Conservation (phyloP, 2,888 invertebrate species). For the Seladonia tumulorum region DNA sequence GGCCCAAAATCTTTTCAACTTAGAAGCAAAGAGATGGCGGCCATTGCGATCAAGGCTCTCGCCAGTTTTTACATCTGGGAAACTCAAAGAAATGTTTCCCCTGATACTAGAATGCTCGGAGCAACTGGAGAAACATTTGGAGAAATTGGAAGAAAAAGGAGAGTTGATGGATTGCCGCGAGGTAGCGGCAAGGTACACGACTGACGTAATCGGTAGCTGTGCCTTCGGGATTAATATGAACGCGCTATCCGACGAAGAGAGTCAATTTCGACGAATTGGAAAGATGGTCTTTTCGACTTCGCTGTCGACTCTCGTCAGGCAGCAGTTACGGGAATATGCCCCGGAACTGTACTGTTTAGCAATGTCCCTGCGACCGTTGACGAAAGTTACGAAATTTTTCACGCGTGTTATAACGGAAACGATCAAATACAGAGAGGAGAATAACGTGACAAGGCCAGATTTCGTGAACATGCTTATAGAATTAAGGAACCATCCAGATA, state of each 20-base stretch:
- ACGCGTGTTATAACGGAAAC: slow-evolving; percentile 76
- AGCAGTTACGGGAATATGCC: slow-evolving; percentile 22
- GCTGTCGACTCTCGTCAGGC: slow-evolving; percentile 12
- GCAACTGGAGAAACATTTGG: slow-evolving; percentile 83
- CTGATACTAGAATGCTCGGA: slow-evolving; percentile 84
- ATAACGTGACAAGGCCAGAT: slow-evolving; percentile 83
- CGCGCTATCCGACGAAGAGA: slow-evolving; percentile 75
- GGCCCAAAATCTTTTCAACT: slow-evolving; percentile 82
- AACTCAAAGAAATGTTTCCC: slow-evolving; percentile 85
- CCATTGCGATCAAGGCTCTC: slow-evolving; percentile 84
- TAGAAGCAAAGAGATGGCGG: slow-evolving; percentile 85
- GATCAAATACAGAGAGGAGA: slow-evolving; percentile 80
- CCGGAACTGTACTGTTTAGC: slow-evolving; percentile 69
- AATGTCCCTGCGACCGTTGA: slow-evolving; percentile 59
- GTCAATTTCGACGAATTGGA: slow-evolving; percentile 80
- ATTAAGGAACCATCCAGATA: slow-evolving; percentile 72
- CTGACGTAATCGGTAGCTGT: slow-evolving; percentile 83
- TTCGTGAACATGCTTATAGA: slow-evolving; percentile 84
- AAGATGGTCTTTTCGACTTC: slow-evolving; percentile 71
- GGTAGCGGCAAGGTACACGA: slow-evolving; percentile 81
- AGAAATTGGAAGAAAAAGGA: slow-evolving; percentile 68
- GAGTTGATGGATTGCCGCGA: slow-evolving; percentile 71
- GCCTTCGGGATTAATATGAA: slow-evolving; percentile 83
- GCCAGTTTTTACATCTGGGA: slow-evolving; percentile 85
- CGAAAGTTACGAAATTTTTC: slow-evolving; percentile 77